Conservation (phyloP, 2,888 invertebrate genomes). For the Drosophila limbata region DNA sequence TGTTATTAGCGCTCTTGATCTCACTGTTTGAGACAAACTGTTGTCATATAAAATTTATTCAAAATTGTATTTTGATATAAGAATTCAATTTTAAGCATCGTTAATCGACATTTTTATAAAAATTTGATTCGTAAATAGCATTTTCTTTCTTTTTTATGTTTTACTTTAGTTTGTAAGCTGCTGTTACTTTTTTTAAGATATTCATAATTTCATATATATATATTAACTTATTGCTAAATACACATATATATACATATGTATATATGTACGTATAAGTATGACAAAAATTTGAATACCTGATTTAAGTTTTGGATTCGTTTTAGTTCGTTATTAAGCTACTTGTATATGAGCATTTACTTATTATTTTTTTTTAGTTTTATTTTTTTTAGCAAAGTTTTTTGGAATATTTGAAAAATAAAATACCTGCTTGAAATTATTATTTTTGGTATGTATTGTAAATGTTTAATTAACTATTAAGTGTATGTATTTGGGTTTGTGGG, state of each 20-base stretch:
- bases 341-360: conserved; percentile 68
- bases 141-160: conserved; percentile 11
- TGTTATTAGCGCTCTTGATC: conserved; percentile 25
- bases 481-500: conserved; percentile 21
- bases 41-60: conserved; percentile 65
- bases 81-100: conserved; percentile 64
- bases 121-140: conserved; percentile 59
- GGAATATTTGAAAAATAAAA: conserved; percentile 64
- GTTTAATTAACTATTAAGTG: conserved; percentile 65
- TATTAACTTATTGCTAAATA: conserved; percentile 56
- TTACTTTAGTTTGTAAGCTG: conserved; percentile 33
- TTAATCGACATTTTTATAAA: conserved; percentile 62
- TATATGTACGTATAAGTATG: conserved; percentile 45
- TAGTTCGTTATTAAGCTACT: conserved; percentile 65
- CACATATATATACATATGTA: conserved; percentile 30
- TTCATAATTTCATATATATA: conserved; percentile 21
- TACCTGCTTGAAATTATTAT: conserved; percentile 64
- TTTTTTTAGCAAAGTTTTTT: conserved; percentile 45
- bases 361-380: conserved; percentile 16
- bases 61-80: conserved; percentile 82
- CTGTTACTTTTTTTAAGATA: conserved; percentile 26
- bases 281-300: conserved; percentile 78
- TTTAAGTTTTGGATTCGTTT: conserved; percentile 80
- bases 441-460: conserved; percentile 72
- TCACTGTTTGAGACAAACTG: conserved; percentile 31